phyloP scores from a whole-genome alignment of 2,113 vertebrate species.

The Redunca redunca region DNA sequence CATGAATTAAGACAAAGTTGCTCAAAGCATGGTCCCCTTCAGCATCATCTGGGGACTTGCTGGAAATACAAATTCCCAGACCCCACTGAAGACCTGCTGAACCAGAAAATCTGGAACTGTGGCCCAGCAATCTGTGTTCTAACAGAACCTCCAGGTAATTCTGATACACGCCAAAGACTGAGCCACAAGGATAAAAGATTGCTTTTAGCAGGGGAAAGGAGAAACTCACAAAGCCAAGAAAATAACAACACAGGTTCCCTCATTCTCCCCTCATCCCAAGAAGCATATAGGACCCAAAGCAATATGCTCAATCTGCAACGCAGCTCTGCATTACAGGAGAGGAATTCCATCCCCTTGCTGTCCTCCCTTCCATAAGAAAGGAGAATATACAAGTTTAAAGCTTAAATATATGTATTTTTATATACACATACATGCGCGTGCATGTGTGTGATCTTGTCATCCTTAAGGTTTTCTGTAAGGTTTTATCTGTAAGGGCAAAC shows the following conservation, averaged over 20 bases:
- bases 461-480: not conserved
- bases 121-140: not conserved
- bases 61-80: not conserved
- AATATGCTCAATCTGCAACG: not conserved
- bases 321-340: not conserved
- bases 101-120: not conserved
- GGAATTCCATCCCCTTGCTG: not conserved
- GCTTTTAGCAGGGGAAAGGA: not conserved
- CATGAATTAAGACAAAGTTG: not conserved
- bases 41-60: not conserved
- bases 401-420: not conserved
- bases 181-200: not conserved
- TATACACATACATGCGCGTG: fast-evolving
- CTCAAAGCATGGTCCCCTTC: not conserved
- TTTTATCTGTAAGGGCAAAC: not conserved
- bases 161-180: not conserved
- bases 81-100: not conserved
- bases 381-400: not conserved
- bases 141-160: not conserved
- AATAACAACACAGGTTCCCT: not conserved
- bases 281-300: not conserved
- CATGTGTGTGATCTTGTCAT: not conserved
- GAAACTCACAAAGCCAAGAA: not conserved
- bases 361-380: not conserved
- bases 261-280: not conserved